Evolutionary conservation across 2,113 vertebrate genomes (phyloP).

Genomic region (Channa argus): DNA sequence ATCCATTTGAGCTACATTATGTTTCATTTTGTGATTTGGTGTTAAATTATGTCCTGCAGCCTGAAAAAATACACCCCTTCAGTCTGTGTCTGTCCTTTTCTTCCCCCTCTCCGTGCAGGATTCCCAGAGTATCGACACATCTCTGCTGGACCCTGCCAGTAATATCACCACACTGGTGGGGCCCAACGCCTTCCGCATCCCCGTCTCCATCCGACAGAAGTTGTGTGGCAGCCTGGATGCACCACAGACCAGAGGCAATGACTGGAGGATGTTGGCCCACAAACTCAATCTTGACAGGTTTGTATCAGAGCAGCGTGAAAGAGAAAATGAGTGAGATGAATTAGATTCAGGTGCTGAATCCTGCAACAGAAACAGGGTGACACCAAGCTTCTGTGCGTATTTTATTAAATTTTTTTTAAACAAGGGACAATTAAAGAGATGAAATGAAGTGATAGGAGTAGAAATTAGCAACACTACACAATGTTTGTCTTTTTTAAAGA

Average conservation of each 20-base stretch:
- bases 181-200: slow-evolving; percentile 95
- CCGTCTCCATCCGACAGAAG: slow-evolving; percentile 96
- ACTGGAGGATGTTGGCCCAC: slow-evolving; percentile 98
- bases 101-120: slow-evolving; percentile 82
- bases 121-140: slow-evolving; percentile 89
- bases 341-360: neutral
- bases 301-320: neutral
- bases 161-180: slow-evolving; percentile 93
- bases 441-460: too few species aligned
- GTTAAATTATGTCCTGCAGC: slow-evolving; percentile 23
- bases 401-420: too few species aligned
- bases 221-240: slow-evolving; percentile 97
- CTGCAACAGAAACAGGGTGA: slow-evolving; percentile 13
- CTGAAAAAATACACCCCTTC: neutral
- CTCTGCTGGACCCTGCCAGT: slow-evolving; percentile 89
- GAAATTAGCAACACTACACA: neutral
- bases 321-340: slow-evolving; percentile 10
- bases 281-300: slow-evolving; percentile 98
- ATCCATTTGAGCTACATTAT: slow-evolving; percentile 36
- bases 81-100: neutral
- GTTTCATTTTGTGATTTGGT: slow-evolving; percentile 14
- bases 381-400: neutral
- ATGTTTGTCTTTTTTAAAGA: neutral
- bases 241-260: slow-evolving; percentile 95
- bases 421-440: slow-evolving; percentile 17